Conservation (phyloP, 2,797 vertebrate species). For the Lepidocolaptes lacrymiger region DNA sequence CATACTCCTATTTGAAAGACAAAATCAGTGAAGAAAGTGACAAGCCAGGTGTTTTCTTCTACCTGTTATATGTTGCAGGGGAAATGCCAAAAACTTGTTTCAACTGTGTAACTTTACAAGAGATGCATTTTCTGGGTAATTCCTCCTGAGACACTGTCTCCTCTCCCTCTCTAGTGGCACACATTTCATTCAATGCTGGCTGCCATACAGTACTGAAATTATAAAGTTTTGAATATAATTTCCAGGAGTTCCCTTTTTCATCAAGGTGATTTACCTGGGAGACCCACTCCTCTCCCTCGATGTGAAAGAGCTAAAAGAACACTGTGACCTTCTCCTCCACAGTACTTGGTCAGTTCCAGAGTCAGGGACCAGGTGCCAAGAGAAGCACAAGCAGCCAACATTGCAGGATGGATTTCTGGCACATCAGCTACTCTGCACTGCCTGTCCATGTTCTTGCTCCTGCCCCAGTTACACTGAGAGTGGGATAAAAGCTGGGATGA, state of each 20-base stretch:
- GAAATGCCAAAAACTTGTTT: neutral
- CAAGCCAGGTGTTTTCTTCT: neutral
- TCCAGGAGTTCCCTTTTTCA: neutral
- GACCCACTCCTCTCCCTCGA: neutral
- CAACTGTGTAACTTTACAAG: neutral
- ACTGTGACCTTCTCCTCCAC: neutral
- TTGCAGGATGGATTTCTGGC: neutral
- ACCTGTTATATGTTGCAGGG: neutral
- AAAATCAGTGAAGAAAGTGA: neutral
- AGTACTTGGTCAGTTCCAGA: neutral
- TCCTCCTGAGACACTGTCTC: neutral
- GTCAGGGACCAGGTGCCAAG: neutral
- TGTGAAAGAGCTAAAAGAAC: neutral
- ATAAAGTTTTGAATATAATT: neutral
- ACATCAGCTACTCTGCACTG: neutral
- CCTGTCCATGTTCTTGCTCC: neutral
- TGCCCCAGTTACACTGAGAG: neutral
- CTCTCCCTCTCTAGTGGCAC: neutral
- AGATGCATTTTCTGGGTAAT: neutral
- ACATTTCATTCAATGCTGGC: neutral
- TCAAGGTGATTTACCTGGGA: neutral
- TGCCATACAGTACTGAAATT: neutral
- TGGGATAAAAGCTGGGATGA: neutral
- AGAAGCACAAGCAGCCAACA: neutral
- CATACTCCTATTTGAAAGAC: neutral